A percentile compares a stretch with the other conserved stretches of the same genome.
Conservation (phyloP, 1,140 invertebrate species). For the Cydia fagiglandana region DNA sequence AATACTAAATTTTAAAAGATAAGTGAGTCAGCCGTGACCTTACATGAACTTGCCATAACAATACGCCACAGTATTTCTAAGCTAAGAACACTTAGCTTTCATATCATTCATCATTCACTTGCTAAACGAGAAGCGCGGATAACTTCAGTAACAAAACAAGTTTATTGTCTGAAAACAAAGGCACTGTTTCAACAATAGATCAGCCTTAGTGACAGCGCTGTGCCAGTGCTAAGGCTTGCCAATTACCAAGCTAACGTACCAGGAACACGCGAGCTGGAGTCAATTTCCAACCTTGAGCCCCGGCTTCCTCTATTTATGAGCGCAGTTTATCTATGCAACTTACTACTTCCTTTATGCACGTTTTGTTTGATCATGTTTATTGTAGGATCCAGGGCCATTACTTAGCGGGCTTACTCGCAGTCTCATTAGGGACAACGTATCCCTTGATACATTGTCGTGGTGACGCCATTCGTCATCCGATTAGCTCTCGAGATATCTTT, state of each 20-base stretch:
- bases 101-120: slow-evolving; percentile 53
- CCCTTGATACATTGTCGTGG: slow-evolving; percentile 35
- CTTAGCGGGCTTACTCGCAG: slow-evolving; percentile 51
- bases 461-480: slow-evolving; percentile 18
- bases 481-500: slow-evolving; percentile 26
- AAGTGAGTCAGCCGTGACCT: slow-evolving; percentile 40
- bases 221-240: slow-evolving; percentile 51
- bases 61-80: slow-evolving; percentile 51
- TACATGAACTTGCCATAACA: slow-evolving; percentile 55
- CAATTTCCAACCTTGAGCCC: slow-evolving; percentile 61
- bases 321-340: slow-evolving; percentile 69
- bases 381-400: slow-evolving; percentile 55
- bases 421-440: slow-evolving; percentile 64
- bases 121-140: slow-evolving; percentile 39
- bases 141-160: slow-evolving; percentile 65
- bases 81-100: slow-evolving; percentile 55
- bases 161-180: slow-evolving; percentile 73
- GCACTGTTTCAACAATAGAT: slow-evolving; percentile 49
- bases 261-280: slow-evolving; percentile 62
- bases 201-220: slow-evolving; percentile 59
- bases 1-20: slow-evolving; percentile 20
- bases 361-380: slow-evolving; percentile 75
- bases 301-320: slow-evolving; percentile 61
- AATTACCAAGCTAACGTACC: slow-evolving; percentile 69
- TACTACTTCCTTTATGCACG: slow-evolving; percentile 69